Evolutionary conservation across 2,888 invertebrate species (phyloP), one percentile per base, ranked within the genome.

Genomic region (Pogonocherus hispidulus): DNA sequence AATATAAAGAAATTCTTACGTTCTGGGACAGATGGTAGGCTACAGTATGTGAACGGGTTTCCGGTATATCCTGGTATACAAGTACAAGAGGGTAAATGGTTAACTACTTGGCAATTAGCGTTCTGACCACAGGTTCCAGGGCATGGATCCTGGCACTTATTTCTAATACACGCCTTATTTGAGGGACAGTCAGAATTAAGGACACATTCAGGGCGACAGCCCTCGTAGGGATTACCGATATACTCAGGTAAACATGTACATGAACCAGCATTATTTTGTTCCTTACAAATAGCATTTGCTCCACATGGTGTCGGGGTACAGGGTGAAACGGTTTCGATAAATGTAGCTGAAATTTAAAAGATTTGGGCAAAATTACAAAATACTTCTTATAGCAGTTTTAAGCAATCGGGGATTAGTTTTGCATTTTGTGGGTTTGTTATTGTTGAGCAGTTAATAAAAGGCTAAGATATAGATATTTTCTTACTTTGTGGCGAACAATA

Each of bases 61-160:
- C 91, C 92, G 51, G 89, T 90, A 78, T 87, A 91, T 69, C 92
- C 91, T 27, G 84, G 79, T 63, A 88, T 84, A 80, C 94, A 94
- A 65, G 87, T 88, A 80, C 94, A 94, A 64, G 87, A 88, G 1
- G 93, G 92, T 55, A 90, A 85, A 82, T 94, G 94, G 78, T 91
- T 92, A 9, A 92, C 86, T 18, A 92, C 91, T 89, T 91, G 91
- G 80, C 94, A 94, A 62, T 90, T 86, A 20, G 94, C 93, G 78
- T 93, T 92, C 73, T 90, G 88, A 4, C 93, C 94, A 81, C 94
- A 94, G 46, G 91, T 91, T 75, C 93, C 94, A 2, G 92, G 92
- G 78, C 94, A 95, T 37, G 94, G 94, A 85, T 94, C 92, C 80
- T 88, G 87, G 89, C 94, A 94, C 85, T 92, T 93, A 77, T 91